phyloP scores from a whole-genome alignment of 2,888 invertebrate species.

The Drosophila borborema region DNA sequence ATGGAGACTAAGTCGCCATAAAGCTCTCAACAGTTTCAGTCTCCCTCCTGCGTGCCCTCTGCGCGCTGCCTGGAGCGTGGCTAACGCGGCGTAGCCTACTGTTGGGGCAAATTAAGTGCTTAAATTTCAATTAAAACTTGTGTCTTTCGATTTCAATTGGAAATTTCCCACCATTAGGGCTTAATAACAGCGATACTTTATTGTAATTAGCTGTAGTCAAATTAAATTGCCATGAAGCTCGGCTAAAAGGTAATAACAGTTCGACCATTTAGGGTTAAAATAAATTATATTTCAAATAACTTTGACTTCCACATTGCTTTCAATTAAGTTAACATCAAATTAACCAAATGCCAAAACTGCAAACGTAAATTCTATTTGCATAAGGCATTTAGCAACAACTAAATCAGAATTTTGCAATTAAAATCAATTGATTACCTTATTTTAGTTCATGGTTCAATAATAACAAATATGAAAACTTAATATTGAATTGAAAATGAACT shows the following conservation, averaged over 20 bases:
- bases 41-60: too few relatives aligned
- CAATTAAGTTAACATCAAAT: not conserved
- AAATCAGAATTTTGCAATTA: not conserved
- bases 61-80: conserved; percentile 5
- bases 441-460: too few relatives aligned
- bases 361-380: not conserved
- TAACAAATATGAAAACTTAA: not conserved
- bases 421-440: not conserved
- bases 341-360: not conserved
- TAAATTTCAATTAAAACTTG: conserved; percentile 80
- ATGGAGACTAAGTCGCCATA: conserved; percentile 22
- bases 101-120: conserved; percentile 72
- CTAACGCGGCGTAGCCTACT: conserved; percentile 15
- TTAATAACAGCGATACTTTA: conserved; percentile 67
- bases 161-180: conserved; percentile 51
- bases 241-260: conserved; percentile 12
- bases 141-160: conserved; percentile 46
- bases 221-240: conserved; percentile 45
- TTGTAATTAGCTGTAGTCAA: conserved; percentile 64
- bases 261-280: not conserved
- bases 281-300: conserved; percentile 1
- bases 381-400: not conserved
- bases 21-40: conserved; percentile 29
- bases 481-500: not conserved
- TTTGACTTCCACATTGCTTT: not conserved